phyloP scores from a whole-genome alignment of 1,140 invertebrate genomes.

The Drosophila ambigua region DNA sequence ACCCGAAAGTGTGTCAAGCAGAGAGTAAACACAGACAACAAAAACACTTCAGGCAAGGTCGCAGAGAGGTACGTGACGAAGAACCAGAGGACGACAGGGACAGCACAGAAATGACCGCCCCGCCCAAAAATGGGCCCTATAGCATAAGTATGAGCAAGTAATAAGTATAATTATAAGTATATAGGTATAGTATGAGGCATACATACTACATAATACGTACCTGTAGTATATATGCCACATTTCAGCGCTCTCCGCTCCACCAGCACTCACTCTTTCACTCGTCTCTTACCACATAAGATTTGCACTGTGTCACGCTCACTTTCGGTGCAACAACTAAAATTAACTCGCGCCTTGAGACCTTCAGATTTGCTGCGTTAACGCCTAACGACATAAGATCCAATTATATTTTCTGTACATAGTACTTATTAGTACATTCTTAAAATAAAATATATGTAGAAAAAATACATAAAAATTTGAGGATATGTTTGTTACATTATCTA shows the following conservation, averaged over 20 bases:
- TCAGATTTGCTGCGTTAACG: slow-evolving; percentile 61
- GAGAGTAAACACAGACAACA: slow-evolving; percentile 30
- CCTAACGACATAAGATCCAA: slow-evolving; percentile 32
- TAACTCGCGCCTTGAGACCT: slow-evolving; percentile 58
- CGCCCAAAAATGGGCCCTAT: not conserved
- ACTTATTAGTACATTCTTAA: too few species aligned
- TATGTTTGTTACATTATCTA: too few species aligned
- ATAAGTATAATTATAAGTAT: too few species aligned
- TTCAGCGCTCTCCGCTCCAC: not conserved
- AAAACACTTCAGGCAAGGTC: slow-evolving; percentile 56
- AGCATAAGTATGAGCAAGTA: too few species aligned
- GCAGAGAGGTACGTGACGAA: slow-evolving; percentile 38
- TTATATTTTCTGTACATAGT: too few species aligned
- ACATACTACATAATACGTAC: too few species aligned
- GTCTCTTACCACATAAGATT: too few species aligned
- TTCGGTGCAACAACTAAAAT: slow-evolving; percentile 9
- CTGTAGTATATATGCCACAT: too few species aligned
- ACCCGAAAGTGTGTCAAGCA: slow-evolving; percentile 59
- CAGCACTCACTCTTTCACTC: slow-evolving; percentile 43
- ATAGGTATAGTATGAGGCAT: too few species aligned
- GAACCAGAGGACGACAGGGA: slow-evolving; percentile 18
- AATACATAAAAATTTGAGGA: too few species aligned
- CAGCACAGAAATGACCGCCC: slow-evolving; percentile 6
- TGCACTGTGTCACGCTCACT: slow-evolving; percentile 43
- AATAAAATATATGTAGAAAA: too few species aligned